Conservation (phyloP, 2,888 invertebrate species). For the Polyommatus iphigenia region DNA sequence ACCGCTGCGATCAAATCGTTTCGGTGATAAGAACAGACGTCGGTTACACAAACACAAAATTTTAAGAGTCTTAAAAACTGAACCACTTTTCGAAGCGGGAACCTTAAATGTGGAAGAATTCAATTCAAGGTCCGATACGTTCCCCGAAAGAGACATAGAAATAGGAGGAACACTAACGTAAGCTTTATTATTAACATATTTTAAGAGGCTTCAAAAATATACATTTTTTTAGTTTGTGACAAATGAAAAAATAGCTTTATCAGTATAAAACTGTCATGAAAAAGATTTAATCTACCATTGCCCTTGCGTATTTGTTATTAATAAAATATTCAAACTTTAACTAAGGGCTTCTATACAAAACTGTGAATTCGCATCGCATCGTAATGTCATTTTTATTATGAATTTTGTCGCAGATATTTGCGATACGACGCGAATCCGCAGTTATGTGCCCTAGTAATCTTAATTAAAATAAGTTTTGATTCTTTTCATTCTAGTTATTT, state of each 20-base stretch:
- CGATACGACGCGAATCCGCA: no score
- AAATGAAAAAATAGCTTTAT: background rate
- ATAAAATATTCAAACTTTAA: background rate
- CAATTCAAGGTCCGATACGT: constrained; percentile 48
- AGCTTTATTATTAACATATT: background rate
- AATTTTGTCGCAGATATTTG: no score
- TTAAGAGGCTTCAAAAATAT: background rate
- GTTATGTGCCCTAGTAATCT: no score
- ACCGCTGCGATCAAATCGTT: constrained; percentile 52
- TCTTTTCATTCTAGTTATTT: background rate
- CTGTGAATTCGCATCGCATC: no score
- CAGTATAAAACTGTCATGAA: background rate
- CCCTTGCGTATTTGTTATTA: background rate
- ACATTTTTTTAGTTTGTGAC: background rate
- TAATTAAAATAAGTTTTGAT: background rate
- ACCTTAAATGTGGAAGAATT: constrained; percentile 49
- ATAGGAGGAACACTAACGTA: background rate
- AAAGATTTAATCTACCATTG: background rate
- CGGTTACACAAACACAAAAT: constrained; percentile 58
- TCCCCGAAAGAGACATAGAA: constrained; percentile 39
- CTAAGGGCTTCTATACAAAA: background rate
- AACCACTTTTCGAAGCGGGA: constrained; percentile 64
- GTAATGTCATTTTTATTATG: no score
- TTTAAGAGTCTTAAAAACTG: constrained; percentile 58
- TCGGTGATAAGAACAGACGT: constrained; percentile 54